Conservation (phyloP, 2,113 vertebrate species). For the Hucho hucho region DNA sequence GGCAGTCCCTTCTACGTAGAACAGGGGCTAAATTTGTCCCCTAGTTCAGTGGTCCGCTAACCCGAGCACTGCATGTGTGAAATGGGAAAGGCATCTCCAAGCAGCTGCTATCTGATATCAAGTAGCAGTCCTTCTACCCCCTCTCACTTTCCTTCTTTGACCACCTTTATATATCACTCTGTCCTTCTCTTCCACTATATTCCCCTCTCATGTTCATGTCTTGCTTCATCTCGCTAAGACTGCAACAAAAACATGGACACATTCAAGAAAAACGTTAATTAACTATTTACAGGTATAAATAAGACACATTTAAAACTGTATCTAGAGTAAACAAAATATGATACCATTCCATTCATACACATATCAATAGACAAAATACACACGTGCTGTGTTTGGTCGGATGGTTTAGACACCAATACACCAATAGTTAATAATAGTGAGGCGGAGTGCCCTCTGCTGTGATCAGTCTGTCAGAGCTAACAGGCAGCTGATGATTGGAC, state of each 20-base stretch:
- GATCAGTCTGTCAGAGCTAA: constrained; percentile 11
- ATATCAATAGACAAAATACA: neutral
- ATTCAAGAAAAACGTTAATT: neutral
- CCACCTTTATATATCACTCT: neutral
- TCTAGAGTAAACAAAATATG: neutral
- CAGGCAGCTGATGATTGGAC: constrained; percentile 13
- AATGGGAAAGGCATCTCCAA: constrained; percentile 68
- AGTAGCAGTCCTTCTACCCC: constrained; percentile 44
- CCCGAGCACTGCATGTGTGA: constrained; percentile 58
- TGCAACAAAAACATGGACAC: neutral
- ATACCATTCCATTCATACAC: neutral
- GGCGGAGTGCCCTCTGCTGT: neutral
- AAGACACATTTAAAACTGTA: neutral
- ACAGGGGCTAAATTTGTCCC: constrained; percentile 43
- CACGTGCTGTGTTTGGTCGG: too few species aligned
- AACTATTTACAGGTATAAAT: neutral
- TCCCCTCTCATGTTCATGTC: neutral
- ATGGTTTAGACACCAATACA: neutral
- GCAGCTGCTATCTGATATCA: constrained; percentile 79
- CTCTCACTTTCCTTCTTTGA: neutral
- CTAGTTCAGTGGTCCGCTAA: constrained; percentile 52
- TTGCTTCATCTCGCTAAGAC: neutral
- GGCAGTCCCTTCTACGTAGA: constrained; percentile 27
- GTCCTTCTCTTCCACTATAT: constrained; percentile 6
- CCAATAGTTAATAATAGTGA: constrained; percentile 13